Conservation (phyloP, 2,888 invertebrate species). For the Dermolepida albohirtum region DNA sequence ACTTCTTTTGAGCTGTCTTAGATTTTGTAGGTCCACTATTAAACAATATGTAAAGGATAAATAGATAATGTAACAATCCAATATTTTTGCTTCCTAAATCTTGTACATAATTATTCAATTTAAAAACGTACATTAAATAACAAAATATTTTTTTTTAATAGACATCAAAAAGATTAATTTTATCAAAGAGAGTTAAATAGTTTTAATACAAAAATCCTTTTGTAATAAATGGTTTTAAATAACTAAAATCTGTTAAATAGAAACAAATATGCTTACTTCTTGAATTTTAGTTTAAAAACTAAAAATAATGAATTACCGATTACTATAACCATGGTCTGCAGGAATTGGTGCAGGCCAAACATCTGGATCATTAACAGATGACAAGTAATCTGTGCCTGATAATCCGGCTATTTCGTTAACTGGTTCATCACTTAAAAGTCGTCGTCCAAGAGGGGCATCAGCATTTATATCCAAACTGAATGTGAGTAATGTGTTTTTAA, state of each 20-base stretch:
- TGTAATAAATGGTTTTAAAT: too few relatives aligned
- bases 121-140: too few relatives aligned
- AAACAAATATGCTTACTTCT: too few relatives aligned
- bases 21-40: conserved; percentile 57
- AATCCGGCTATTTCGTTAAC: conserved; percentile 80
- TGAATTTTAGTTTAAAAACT: too few relatives aligned
- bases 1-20: conserved; percentile 51
- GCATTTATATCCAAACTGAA: conserved; percentile 77
- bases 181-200: too few relatives aligned
- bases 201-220: too few relatives aligned
- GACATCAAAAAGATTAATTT: too few relatives aligned
- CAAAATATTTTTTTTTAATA: too few relatives aligned
- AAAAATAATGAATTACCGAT: conserved; percentile 46
- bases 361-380: conserved; percentile 79
- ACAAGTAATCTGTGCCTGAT: conserved; percentile 75
- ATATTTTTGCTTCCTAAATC: too few relatives aligned
- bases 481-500: conserved; percentile 79
- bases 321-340: conserved; percentile 74
- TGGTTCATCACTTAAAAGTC: conserved; percentile 69
- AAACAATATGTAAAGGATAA: conserved; percentile 14
- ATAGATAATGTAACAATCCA: too few relatives aligned
- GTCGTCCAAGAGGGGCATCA: conserved; percentile 66
- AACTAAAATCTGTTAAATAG: too few relatives aligned
- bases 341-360: conserved; percentile 90
- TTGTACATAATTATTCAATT: too few relatives aligned